Conservation (phyloP, 2,888 invertebrate species). For the Calliphora vomitoria region DNA sequence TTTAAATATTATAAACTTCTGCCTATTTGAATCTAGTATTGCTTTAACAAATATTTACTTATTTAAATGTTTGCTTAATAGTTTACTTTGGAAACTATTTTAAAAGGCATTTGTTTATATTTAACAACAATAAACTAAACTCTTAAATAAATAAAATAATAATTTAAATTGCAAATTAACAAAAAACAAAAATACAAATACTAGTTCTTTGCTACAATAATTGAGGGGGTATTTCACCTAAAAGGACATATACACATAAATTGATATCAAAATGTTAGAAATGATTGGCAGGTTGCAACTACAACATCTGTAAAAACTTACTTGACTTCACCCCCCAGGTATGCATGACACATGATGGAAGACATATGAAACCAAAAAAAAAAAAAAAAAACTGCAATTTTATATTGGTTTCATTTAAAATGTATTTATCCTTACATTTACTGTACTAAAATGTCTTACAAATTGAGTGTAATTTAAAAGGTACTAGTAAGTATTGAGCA, state of each 20-base stretch:
- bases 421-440: background rate
- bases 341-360: too few species aligned
- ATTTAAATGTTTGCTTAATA: background rate
- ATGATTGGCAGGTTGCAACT: conserved; percentile 21
- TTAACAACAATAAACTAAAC: background rate
- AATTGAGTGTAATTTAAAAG: background rate
- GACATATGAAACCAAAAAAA: too few species aligned
- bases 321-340: too few species aligned
- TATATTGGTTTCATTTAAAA: too few species aligned
- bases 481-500: too few species aligned
- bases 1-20: too few species aligned
- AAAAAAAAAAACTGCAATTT: too few species aligned
- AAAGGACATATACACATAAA: conserved; percentile 4
- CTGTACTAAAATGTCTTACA: background rate
- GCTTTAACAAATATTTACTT: background rate
- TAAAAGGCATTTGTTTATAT: background rate
- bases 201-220: conserved; percentile 7
- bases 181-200: background rate
- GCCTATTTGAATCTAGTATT: background rate
- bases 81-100: background rate
- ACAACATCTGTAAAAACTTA: too few species aligned
- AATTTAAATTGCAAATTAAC: background rate
- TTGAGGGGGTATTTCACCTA: background rate
- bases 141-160: background rate
- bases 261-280: conserved; percentile 29